Percentiles rank a stretch among this genome's conserved stretches.
Evolutionary conservation across 1,140 invertebrate genomes (phyloP).

Genomic region (Geopemphigus sp.): DNA sequence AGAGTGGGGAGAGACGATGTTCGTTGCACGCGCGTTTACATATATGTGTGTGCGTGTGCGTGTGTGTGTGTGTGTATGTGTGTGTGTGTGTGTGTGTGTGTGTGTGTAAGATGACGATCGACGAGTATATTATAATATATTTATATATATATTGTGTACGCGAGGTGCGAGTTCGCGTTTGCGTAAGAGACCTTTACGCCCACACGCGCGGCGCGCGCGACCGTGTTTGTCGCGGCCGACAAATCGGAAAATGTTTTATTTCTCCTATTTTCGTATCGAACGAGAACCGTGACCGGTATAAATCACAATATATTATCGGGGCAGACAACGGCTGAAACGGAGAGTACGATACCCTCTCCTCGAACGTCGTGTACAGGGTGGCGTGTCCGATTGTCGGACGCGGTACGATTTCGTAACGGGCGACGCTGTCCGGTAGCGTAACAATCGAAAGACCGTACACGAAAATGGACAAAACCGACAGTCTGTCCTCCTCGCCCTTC

Average conservation of each 20-base stretch:
- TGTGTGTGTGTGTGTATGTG: background rate
- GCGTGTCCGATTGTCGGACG: background rate
- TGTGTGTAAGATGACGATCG: background rate
- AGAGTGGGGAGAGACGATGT: background rate
- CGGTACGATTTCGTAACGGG: too few species aligned
- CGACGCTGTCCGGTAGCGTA: too few species aligned
- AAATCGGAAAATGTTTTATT: constrained; percentile 13
- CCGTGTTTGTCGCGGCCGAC: background rate
- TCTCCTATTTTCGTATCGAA: background rate
- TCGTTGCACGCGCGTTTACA: background rate
- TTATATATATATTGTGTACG: too few species aligned
- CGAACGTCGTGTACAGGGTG: background rate
- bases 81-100: background rate
- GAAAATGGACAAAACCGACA: too few species aligned
- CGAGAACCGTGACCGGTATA: background rate
- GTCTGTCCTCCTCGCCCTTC: too few species aligned
- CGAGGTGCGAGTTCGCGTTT: too few species aligned
- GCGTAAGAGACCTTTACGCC: background rate
- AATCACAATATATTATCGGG: background rate
- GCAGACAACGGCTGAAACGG: background rate
- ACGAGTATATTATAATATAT: background rate
- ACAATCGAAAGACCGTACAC: too few species aligned
- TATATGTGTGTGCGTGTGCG: background rate
- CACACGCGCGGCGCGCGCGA: background rate
- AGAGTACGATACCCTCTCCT: background rate